These are phyloP conservation scores for Strigamia crassipes DNA, from an alignment of 2,888 invertebrate species.

Conservation along the genomic window DNA sequence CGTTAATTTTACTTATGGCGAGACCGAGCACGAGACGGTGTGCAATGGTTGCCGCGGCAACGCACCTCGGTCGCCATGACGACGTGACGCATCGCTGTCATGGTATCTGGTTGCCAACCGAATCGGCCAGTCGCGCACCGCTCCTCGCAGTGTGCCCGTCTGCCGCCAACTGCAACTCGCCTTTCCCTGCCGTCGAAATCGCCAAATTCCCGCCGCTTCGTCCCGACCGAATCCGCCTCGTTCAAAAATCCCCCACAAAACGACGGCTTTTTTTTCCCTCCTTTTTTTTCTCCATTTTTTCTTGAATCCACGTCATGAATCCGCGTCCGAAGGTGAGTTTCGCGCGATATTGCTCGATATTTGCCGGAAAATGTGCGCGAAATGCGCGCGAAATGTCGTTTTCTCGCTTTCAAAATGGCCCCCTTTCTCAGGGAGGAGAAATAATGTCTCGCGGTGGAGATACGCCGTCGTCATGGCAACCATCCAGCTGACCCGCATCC, in stretches of 20 bases:
- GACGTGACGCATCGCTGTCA: conserved; percentile 7
- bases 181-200: no score
- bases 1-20: not conserved
- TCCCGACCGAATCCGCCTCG: no score
- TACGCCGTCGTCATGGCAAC: conserved; percentile 1
- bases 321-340: no score
- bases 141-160: not conserved
- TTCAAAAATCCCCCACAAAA: no score
- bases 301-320: not conserved
- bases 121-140: not conserved
- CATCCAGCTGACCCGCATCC: conserved; percentile 21
- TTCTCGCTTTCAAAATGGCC: not conserved
- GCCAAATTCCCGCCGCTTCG: no score
- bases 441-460: not conserved
- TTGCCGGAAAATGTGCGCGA: no score
- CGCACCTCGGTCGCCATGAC: not conserved
- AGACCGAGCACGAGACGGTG: not conserved
- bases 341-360: no score
- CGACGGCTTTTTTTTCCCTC: no score
- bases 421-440: not conserved
- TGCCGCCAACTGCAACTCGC: not conserved
- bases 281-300: not conserved
- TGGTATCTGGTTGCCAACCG: conserved; percentile 3
- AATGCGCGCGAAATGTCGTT: not conserved
- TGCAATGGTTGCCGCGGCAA: not conserved